A percentile compares a stretch with the other conserved stretches of the same genome.
phyloP scores from a whole-genome alignment of 2,888 invertebrate species.

The Dione juno region DNA sequence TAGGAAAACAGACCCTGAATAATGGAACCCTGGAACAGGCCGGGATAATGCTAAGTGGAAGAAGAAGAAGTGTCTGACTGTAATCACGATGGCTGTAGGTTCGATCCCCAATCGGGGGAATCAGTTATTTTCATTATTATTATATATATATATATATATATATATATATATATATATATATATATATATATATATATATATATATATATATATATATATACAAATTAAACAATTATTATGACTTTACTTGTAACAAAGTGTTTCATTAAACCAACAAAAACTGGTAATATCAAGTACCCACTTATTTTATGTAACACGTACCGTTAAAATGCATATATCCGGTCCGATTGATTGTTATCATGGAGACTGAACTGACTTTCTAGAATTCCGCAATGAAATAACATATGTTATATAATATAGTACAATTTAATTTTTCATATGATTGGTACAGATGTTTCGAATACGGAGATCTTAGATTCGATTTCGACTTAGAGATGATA shows the following conservation, averaged over 20 bases:
- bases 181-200: background rate
- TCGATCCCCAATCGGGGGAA: too few relatives aligned
- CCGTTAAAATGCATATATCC: slow-evolving; percentile 10
- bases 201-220: background rate
- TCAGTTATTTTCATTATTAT: too few relatives aligned
- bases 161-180: background rate
- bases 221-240: background rate
- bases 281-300: background rate
- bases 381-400: background rate
- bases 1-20: too few relatives aligned
- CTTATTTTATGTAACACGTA: slow-evolving; percentile 3
- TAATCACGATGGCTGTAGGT: too few relatives aligned
- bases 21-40: too few relatives aligned
- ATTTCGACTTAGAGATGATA: too few relatives aligned
- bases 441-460: too few relatives aligned
- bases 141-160: background rate
- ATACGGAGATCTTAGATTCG: too few relatives aligned
- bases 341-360: background rate
- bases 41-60: too few relatives aligned
- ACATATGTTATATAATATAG: slow-evolving; percentile 10
- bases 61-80: too few relatives aligned
- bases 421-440: background rate
- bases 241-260: background rate
- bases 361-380: background rate
- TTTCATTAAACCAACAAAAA: slow-evolving; percentile 1